Conservation (phyloP, 2,888 invertebrate species). For the Hedya salicella region DNA sequence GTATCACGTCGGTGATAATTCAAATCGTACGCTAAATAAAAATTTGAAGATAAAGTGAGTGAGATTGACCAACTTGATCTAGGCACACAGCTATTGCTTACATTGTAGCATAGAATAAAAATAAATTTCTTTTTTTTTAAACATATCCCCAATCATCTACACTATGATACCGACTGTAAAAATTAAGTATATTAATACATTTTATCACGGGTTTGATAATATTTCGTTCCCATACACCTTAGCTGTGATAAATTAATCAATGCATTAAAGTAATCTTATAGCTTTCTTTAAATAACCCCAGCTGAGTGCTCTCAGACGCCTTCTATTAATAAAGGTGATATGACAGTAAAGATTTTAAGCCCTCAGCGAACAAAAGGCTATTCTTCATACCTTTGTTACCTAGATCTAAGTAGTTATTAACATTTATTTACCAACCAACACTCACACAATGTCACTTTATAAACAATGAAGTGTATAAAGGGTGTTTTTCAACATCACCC, state of each 20-base stretch:
- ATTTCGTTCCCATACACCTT: not conserved
- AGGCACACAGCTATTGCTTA: no score
- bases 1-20: no score
- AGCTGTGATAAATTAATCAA: not conserved
- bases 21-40: no score
- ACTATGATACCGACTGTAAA: no score
- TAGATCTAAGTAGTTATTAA: slow-evolving; percentile 34
- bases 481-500: slow-evolving; percentile 76
- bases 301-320: slow-evolving; percentile 19
- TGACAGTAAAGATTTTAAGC: slow-evolving; percentile 27
- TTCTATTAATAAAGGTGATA: slow-evolving; percentile 21
- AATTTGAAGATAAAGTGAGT: no score
- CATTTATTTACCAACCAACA: slow-evolving; percentile 49
- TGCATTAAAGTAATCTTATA: not conserved
- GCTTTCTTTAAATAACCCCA: slow-evolving; percentile 13
- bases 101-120: no score
- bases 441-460: slow-evolving; percentile 66
- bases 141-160: no score
- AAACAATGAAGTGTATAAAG: slow-evolving; percentile 73
- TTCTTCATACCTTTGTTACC: slow-evolving; percentile 30
- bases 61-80: no score
- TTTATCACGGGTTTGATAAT: not conserved
- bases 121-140: no score
- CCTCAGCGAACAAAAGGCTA: slow-evolving; percentile 24
- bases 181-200: not conserved